These are phyloP conservation scores for Glossosoma conforme DNA, from an alignment of 1,140 invertebrate genomes.

Conservation along the genomic window DNA sequence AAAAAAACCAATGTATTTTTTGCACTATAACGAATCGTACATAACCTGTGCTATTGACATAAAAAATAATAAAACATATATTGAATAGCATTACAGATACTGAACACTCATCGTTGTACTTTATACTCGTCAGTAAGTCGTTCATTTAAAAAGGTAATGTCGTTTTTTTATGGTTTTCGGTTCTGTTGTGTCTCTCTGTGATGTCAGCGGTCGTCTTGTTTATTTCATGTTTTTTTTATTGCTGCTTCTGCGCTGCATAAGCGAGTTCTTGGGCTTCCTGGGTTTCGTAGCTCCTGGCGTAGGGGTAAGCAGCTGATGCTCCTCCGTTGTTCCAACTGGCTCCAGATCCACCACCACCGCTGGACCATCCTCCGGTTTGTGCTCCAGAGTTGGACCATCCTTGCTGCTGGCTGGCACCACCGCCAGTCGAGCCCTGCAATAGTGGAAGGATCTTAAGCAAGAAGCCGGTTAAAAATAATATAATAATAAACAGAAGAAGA, in stretches of 20 bases:
- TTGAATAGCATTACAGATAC: no score
- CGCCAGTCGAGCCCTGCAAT: not conserved
- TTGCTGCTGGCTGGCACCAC: not conserved
- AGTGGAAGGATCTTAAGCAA: not conserved
- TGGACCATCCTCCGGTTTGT: constrained; percentile 31
- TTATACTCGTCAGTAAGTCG: no score
- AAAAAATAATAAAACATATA: no score
- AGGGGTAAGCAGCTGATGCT: constrained; percentile 49
- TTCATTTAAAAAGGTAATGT: no score
- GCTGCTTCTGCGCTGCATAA: constrained; percentile 52
- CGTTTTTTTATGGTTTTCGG: not conserved
- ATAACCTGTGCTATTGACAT: no score
- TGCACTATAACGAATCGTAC: no score
- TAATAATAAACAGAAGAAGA: constrained; percentile 1
- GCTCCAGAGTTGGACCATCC: constrained; percentile 30
- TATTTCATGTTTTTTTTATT: constrained; percentile 1
- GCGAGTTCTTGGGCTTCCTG: constrained; percentile 56
- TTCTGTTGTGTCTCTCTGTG: no score
- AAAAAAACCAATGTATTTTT: no score
- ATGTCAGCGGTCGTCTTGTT: not conserved
- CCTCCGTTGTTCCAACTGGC: constrained; percentile 38
- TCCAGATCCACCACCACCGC: constrained; percentile 33
- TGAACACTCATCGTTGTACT: no score
- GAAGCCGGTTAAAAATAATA: not conserved
- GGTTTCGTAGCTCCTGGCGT: constrained; percentile 51